Evolutionary conservation across 2,888 invertebrate species (phyloP).

Genomic region (Hipparchia semele): DNA sequence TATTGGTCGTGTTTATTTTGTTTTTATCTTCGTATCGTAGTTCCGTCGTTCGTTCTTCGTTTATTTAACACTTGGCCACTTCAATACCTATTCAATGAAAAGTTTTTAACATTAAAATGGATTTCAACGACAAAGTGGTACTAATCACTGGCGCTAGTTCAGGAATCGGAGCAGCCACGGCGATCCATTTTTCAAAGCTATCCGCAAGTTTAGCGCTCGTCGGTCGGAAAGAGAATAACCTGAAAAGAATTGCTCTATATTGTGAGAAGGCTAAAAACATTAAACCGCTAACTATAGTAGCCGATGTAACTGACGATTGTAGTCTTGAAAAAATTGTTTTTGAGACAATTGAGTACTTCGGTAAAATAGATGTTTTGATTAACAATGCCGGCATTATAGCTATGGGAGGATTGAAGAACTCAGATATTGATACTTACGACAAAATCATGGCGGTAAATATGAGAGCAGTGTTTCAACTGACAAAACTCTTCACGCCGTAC

Average conservation of each 20-base stretch:
- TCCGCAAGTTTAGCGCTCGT: constrained; percentile 85
- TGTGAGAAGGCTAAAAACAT: constrained; percentile 82
- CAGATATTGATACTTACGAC: constrained; percentile 92
- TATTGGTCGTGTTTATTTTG: background rate
- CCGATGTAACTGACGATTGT: constrained; percentile 86
- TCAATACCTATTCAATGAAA: no score
- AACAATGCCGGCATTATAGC: constrained; percentile 94
- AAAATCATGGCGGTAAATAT: constrained; percentile 93
- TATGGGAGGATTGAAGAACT: constrained; percentile 90
- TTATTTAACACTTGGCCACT: no score
- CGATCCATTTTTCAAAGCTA: constrained; percentile 85
- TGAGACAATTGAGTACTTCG: constrained; percentile 86
- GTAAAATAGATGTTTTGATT: constrained; percentile 89
- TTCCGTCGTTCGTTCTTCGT: background rate
- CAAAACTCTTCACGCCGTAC: constrained; percentile 92
- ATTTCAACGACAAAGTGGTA: constrained; percentile 84
- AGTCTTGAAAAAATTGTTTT: constrained; percentile 86
- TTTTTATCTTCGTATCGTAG: background rate
- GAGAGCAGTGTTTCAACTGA: constrained; percentile 90
- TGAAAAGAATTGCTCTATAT: constrained; percentile 67
- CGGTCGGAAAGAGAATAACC: constrained; percentile 74
- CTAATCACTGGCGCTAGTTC: constrained; percentile 88
- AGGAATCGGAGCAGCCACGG: constrained; percentile 89
- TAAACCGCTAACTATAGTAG: constrained; percentile 82
- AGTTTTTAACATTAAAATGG: constrained; percentile 61